Evolutionary conservation across 2,888 invertebrate genomes (phyloP), one percentile per base, ranked within the genome.

Genomic region (Hylaea fasciaria): DNA sequence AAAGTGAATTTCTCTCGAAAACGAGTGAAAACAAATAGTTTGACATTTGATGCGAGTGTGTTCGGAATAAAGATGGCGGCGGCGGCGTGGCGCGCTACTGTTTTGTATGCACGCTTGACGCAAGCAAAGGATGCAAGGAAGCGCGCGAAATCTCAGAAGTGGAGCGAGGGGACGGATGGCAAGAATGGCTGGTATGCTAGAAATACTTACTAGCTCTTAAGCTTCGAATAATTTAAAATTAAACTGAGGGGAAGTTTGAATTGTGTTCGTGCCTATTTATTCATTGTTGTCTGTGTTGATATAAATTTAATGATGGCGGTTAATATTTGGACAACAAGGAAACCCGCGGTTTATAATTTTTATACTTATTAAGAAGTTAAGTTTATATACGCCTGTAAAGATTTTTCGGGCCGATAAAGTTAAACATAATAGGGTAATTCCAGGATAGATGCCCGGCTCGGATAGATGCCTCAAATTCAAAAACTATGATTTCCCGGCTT

Each of bases 1-100:
- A 88, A 87, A 86, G 87, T 82, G 86, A 86, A 82, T 83, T 86
- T 86, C 82, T 75, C 81, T 82, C 74, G 78, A 80, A 83, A 85
- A 71, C 72, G 72, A 81, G 81, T 81, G 83, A 84, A 87, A 88
- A 85, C 83, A 82, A 83, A 82, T 83, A 49, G 49, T 41, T 54
- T 60, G 55, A 60, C 60, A 55, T 55, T 44, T 54, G 55, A 60
- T 50, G 16, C 41, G 55, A 28, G 43, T 59, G 64, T 57, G 63
- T n/a, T 7, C 40, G 1, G 64, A 64, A 64, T 64, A 57, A 60
- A 59, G 44, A 59, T 53, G 52, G 56, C 22, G 5, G 22, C 22
- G 22, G 5, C 32, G 43, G n/a, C 13, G 9, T 37, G 45, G 44
- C 14, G 13, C 10, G 17, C 32, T 35, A 13, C 43, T 44, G 32